These are phyloP conservation scores for Eristalinus sepulchralis DNA, from an alignment of 2,888 invertebrate species.

Conservation along the genomic window DNA sequence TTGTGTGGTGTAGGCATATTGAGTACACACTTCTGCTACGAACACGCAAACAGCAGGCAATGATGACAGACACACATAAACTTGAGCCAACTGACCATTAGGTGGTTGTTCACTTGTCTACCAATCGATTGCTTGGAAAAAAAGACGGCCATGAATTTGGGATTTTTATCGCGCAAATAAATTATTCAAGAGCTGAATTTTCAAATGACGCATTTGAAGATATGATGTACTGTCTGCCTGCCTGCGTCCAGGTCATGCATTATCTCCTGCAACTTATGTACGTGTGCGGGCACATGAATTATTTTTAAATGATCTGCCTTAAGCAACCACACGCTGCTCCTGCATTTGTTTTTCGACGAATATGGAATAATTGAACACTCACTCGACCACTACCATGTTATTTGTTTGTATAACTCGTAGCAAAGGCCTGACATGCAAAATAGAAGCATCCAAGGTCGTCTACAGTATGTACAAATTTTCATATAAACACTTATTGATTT, in stretches of 20 bases:
- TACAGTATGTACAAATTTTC: not conserved
- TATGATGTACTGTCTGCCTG: not conserved
- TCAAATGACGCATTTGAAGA: slow-evolving; percentile 13
- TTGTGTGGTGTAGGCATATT: not conserved
- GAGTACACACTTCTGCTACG: not conserved
- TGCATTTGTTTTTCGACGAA: not conserved
- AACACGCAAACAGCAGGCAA: slow-evolving; percentile 19
- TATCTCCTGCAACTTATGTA: not conserved
- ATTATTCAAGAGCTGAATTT: not conserved
- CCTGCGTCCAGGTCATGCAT: slow-evolving; percentile 7
- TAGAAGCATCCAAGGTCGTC: not conserved
- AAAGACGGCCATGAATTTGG: not conserved
- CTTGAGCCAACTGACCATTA: not conserved
- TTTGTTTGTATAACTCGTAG: not conserved
- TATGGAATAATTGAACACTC: not conserved
- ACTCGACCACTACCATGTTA: not conserved
- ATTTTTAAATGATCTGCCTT: too few species aligned
- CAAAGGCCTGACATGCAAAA: not conserved
- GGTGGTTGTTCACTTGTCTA: not conserved
- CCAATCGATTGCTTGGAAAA: not conserved
- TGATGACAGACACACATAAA: not conserved
- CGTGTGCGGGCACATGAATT: not conserved
- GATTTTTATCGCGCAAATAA: not conserved
- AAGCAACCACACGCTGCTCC: too few species aligned
- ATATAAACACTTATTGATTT: not conserved